Evolutionary conservation across 2,113 vertebrate species (phyloP).

Genomic region (Addax nasomaculatus): DNA sequence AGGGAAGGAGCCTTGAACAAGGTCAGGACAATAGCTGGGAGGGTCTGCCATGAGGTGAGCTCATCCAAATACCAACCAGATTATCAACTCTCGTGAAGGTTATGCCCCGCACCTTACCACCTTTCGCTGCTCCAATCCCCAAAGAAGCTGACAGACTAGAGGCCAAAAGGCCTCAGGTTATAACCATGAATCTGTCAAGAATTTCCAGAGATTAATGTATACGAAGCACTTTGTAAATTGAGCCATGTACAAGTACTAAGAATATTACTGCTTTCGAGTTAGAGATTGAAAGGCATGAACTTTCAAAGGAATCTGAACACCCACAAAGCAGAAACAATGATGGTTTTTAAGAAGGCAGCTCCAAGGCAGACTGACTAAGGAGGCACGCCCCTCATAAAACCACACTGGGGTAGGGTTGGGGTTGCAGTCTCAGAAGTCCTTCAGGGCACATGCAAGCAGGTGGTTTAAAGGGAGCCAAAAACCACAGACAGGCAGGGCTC

Average conservation of each 20-base stretch:
- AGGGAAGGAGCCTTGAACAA: not conserved
- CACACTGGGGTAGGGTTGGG: not conserved
- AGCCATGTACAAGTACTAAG: not conserved
- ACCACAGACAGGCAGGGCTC: not conserved
- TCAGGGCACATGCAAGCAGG: not conserved
- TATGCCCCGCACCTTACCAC: not conserved
- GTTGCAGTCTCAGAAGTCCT: not conserved
- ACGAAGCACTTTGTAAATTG: slow-evolving; percentile 10
- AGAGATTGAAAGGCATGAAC: slow-evolving; percentile 56
- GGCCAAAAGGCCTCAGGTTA: not conserved
- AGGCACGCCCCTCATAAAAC: slow-evolving; percentile 2
- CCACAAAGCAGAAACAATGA: slow-evolving; percentile 29
- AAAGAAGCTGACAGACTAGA: not conserved
- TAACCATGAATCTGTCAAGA: slow-evolving; percentile 26
- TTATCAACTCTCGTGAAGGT: not conserved
- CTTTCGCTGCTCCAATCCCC: not conserved
- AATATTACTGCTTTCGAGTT: slow-evolving; percentile 27
- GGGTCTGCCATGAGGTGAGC: not conserved
- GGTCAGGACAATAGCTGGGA: not conserved
- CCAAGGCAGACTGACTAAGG: not conserved
- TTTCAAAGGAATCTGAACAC: slow-evolving; percentile 58
- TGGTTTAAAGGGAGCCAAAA: slow-evolving; percentile 35
- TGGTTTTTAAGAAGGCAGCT: slow-evolving; percentile 49
- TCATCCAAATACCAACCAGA: not conserved
- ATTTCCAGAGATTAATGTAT: slow-evolving; percentile 41